These are phyloP conservation scores for Hydrochoerus hydrochaeris DNA, from an alignment of 2,113 vertebrate species.

Conservation along the genomic window DNA sequence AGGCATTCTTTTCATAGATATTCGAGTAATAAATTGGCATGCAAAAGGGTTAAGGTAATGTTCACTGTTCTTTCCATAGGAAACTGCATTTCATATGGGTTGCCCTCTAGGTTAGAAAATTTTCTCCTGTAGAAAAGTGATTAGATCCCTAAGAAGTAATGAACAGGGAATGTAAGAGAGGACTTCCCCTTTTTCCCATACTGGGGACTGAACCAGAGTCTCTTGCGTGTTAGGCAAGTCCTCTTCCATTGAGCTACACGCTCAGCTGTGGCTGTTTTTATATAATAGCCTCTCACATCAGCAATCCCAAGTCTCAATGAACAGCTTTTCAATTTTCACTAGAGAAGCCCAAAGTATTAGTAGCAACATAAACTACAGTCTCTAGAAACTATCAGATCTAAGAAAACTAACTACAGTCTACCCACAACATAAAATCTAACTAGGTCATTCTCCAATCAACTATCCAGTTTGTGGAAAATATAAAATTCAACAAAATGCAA, in stretches of 20 bases:
- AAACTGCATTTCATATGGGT: constrained; percentile 14
- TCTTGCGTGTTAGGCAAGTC: not conserved
- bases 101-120: not conserved
- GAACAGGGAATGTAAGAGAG: not conserved
- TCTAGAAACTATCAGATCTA: constrained; percentile 83
- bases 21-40: not conserved
- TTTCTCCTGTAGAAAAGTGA: not conserved
- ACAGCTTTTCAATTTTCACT: constrained; percentile 78
- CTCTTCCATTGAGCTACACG: not conserved
- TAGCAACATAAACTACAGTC: constrained; percentile 80
- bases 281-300: not conserved
- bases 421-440: constrained; percentile 66
- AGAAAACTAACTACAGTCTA: constrained; percentile 84
- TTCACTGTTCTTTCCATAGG: not conserved
- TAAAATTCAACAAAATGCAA: constrained; percentile 60
- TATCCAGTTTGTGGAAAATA: constrained; percentile 49
- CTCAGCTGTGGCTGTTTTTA: not conserved
- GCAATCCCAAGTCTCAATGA: constrained; percentile 57
- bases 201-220: not conserved
- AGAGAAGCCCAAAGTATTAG: constrained; percentile 84
- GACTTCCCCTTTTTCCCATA: not conserved
- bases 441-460: constrained; percentile 89
- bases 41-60: not conserved
- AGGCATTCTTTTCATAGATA: not conserved
- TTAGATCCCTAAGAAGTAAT: not conserved